phyloP scores from a whole-genome alignment of 1,140 invertebrate species.

The Pseudoatta argentina region DNA sequence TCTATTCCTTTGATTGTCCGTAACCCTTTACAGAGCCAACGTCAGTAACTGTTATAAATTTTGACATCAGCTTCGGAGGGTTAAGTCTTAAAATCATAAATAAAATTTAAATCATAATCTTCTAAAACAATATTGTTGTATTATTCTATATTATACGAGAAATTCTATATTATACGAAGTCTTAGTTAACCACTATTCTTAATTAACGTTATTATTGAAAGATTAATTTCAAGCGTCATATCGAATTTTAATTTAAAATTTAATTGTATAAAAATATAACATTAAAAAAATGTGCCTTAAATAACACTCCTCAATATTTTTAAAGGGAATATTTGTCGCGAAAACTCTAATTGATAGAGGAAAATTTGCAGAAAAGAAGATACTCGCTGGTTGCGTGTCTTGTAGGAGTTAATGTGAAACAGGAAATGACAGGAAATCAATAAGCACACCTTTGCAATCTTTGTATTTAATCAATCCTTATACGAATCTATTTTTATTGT shows the following conservation, averaged over 20 bases:
- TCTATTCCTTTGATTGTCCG: no score
- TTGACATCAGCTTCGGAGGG: no score
- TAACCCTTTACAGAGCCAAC: no score
- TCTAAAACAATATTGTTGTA: not conserved
- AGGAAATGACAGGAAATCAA: constrained; percentile 2
- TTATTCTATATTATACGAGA: not conserved
- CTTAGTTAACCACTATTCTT: not conserved
- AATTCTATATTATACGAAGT: not conserved
- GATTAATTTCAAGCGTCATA: not conserved
- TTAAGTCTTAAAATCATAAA: no score
- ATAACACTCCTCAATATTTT: not conserved
- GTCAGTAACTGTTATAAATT: no score
- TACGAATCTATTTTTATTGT: not conserved
- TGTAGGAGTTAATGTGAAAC: not conserved
- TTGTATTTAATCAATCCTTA: not conserved
- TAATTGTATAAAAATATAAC: not conserved
- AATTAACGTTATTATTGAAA: not conserved
- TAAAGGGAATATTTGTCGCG: not conserved
- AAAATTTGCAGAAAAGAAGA: not conserved
- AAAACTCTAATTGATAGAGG: not conserved
- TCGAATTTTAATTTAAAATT: not conserved
- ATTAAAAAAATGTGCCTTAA: not conserved
- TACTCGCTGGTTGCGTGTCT: not conserved
- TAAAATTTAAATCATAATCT: not conserved
- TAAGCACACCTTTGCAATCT: not conserved